A percentile compares a stretch with the other conserved stretches of the same genome.
Conservation (phyloP, 2,888 invertebrate species). For the Yponomeuta sedellus region DNA sequence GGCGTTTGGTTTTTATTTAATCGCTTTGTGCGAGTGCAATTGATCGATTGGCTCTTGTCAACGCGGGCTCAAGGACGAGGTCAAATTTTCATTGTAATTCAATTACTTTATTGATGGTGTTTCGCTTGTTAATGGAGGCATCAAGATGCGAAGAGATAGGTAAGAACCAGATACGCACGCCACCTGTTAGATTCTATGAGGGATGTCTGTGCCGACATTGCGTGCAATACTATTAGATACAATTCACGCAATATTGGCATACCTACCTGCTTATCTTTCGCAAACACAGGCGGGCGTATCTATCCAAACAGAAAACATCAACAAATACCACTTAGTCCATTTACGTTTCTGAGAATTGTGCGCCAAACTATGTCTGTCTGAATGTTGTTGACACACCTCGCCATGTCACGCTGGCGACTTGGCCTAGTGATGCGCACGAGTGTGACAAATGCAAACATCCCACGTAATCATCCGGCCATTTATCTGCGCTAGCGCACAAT, state of each 20-base stretch:
- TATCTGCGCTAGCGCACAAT: conserved; percentile 5
- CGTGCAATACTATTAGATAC: not conserved
- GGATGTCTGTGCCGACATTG: not conserved
- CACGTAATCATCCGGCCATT: conserved; percentile 3
- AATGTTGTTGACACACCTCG: conserved; percentile 1
- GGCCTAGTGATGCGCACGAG: not conserved
- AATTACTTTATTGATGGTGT: not conserved
- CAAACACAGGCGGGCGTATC: not conserved
- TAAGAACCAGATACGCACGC: not conserved
- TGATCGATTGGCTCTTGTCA: not conserved
- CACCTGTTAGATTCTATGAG: not conserved
- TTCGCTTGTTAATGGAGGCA: not conserved
- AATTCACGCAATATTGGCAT: not conserved
- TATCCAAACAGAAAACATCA: not conserved
- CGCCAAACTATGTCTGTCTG: not conserved
- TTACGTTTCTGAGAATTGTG: not conserved
- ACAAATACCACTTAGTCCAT: not conserved
- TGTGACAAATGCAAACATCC: conserved; percentile 8
- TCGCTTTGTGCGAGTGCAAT: not conserved
- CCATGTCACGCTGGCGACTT: not conserved
- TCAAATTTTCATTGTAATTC: not conserved
- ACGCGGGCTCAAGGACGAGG: not conserved
- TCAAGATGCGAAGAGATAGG: not conserved
- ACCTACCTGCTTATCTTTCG: not conserved
- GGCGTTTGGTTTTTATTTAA: not conserved